Evolutionary conservation across 2,113 vertebrate species (phyloP).

Genomic region (Passer domesticus): DNA sequence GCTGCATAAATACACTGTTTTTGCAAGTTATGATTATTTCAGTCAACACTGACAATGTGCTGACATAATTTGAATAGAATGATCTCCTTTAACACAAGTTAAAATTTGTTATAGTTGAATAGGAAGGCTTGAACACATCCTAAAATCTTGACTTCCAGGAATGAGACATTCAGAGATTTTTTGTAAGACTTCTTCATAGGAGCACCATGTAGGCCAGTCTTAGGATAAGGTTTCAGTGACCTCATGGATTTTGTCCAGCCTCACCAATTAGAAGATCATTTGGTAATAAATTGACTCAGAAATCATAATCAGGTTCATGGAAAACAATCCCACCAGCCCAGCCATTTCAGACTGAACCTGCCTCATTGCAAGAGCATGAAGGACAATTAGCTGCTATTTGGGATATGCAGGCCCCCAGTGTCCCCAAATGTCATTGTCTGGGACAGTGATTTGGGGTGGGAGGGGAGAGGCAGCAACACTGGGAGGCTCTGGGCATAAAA

Average conservation of each 20-base stretch:
- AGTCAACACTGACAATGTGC: neutral
- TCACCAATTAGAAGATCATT: neutral
- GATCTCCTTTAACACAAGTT: neutral
- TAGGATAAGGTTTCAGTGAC: neutral
- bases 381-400: neutral
- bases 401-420: neutral
- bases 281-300: neutral
- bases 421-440: neutral
- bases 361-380: neutral
- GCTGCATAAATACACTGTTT: neutral
- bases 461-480: neutral
- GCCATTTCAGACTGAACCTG: neutral
- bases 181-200: neutral
- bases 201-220: neutral
- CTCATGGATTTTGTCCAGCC: neutral
- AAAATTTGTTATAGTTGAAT: neutral
- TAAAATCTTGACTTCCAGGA: neutral
- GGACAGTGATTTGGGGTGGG: neutral
- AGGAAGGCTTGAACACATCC: neutral
- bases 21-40: slow-evolving; percentile 1
- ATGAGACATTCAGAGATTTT: neutral
- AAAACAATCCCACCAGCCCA: neutral
- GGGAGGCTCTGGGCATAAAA: neutral
- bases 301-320: neutral
- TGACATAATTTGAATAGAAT: neutral